These are phyloP conservation scores for Uropsilus gracilis DNA, from an alignment of 2,113 vertebrate species.

Conservation along the genomic window DNA sequence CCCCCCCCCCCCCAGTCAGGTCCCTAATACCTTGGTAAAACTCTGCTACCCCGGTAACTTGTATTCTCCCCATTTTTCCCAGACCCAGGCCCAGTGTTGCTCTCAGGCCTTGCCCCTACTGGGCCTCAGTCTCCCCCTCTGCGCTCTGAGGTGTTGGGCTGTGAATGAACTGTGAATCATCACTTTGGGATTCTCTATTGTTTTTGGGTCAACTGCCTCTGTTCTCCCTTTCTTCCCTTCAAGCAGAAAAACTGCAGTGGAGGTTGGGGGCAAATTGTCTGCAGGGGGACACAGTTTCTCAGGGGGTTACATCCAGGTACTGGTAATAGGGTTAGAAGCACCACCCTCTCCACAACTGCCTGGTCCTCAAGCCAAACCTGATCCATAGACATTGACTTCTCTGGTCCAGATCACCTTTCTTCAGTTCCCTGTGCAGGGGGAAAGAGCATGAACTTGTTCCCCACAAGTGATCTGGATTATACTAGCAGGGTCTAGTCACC, in stretches of 20 bases:
- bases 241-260: conserved; percentile 38
- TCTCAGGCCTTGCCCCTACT: not conserved
- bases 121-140: conserved; percentile 59
- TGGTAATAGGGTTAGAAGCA: not conserved
- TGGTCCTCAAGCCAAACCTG: not conserved
- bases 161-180: conserved; percentile 71
- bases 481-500: not conserved
- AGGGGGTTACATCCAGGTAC: not conserved
- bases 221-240: conserved; percentile 40
- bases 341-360: not conserved
- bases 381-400: not conserved
- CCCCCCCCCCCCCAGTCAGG: not conserved
- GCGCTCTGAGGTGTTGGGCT: conserved; percentile 1
- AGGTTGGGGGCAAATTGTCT: not conserved
- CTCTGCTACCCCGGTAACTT: not conserved
- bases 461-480: not conserved
- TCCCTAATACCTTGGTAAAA: not conserved
- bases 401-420: not conserved
- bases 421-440: not conserved
- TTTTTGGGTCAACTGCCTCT: conserved; percentile 64
- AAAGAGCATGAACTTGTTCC: not conserved
- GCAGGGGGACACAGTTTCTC: not conserved
- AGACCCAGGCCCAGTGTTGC: not conserved
- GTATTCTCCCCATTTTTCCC: not conserved
- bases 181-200: conserved; percentile 66